phyloP scores from a whole-genome alignment of 2,113 vertebrate species.

The Mungos mungo region DNA sequence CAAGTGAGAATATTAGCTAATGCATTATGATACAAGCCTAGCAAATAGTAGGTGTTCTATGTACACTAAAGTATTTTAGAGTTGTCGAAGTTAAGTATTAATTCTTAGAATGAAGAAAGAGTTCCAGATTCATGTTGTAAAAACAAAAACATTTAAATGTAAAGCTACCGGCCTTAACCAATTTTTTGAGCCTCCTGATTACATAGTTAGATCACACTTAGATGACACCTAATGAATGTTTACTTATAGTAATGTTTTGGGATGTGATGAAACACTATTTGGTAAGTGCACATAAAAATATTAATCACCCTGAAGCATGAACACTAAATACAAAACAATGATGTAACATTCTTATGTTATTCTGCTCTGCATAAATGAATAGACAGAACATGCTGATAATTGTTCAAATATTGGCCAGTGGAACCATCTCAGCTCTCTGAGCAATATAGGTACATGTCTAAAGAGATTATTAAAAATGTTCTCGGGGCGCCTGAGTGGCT shows the following conservation, averaged over 20 bases:
- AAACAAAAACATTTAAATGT: background rate
- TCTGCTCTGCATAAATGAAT: background rate
- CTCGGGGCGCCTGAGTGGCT: background rate
- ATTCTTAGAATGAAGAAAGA: background rate
- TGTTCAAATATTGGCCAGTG: background rate
- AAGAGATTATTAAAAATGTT: background rate
- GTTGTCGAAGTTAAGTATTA: background rate
- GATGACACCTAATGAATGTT: background rate
- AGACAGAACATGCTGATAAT: background rate
- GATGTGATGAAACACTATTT: background rate
- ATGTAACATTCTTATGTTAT: background rate
- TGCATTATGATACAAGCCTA: background rate
- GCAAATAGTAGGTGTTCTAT: background rate
- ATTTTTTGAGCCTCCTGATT: background rate
- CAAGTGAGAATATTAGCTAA: conserved; percentile 6
- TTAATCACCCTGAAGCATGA: background rate
- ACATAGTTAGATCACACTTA: background rate
- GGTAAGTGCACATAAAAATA: background rate
- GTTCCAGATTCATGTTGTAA: background rate
- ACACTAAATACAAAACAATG: background rate
- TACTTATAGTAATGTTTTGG: background rate
- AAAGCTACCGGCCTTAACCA: background rate
- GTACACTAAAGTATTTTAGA: background rate
- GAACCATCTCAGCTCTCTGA: background rate
- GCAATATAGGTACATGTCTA: background rate